phyloP scores from a whole-genome alignment of 2,797 vertebrate species.

The Octomys mimax region DNA sequence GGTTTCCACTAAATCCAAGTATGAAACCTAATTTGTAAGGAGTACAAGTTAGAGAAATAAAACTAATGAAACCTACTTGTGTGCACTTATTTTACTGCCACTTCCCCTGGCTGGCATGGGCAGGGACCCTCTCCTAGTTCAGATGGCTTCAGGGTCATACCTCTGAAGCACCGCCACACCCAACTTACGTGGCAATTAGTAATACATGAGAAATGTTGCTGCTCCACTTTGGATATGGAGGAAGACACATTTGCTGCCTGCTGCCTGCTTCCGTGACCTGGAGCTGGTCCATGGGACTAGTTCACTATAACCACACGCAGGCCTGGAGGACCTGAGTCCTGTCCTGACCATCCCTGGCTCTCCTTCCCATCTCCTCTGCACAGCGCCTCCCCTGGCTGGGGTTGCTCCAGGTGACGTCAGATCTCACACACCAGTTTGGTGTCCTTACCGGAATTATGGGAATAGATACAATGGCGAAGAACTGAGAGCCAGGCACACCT shows the following conservation, averaged over 20 bases:
- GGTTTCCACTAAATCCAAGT: constrained; percentile 38
- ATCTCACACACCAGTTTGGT: background rate
- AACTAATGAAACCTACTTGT: constrained; percentile 46
- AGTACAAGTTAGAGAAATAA: constrained; percentile 81
- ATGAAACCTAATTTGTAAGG: constrained; percentile 55
- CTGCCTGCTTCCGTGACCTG: background rate
- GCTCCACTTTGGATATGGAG: background rate
- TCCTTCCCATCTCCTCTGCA: background rate
- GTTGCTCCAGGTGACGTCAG: background rate
- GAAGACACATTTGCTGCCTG: too few relatives aligned
- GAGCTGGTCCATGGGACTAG: background rate
- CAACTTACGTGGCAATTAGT: too few relatives aligned
- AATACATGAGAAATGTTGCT: background rate
- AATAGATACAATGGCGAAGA: background rate
- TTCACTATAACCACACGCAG: too few relatives aligned
- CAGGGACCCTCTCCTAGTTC: background rate
- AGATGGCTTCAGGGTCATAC: background rate
- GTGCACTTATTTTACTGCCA: background rate
- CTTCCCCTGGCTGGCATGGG: background rate
- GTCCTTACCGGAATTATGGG: background rate
- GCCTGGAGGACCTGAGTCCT: background rate
- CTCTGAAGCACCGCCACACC: background rate
- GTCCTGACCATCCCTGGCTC: background rate
- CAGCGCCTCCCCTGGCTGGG: background rate
- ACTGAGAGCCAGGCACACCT: background rate